These are phyloP conservation scores for Athalia circularis DNA, from an alignment of 2,888 invertebrate genomes.

Conservation along the genomic window DNA sequence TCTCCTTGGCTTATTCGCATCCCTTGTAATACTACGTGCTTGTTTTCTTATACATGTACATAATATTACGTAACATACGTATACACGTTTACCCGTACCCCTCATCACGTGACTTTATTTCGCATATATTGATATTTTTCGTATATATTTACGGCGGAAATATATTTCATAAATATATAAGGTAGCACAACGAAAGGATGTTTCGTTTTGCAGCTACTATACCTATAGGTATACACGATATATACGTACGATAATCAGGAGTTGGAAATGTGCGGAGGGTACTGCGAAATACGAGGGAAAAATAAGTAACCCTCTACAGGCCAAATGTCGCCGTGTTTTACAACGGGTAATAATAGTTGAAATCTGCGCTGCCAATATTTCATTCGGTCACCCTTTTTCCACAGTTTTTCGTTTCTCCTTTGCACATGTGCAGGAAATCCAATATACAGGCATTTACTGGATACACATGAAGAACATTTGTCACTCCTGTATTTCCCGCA, in stretches of 20 bases:
- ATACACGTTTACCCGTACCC: not conserved
- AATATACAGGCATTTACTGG: not conserved
- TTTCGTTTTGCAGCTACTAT: too few relatives aligned
- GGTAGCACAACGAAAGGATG: too few relatives aligned
- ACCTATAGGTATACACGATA: too few relatives aligned
- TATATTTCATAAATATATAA: too few relatives aligned
- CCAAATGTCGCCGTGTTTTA: slow-evolving; percentile 75
- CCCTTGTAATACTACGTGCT: not conserved
- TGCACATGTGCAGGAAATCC: not conserved
- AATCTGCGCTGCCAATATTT: slow-evolving; percentile 74
- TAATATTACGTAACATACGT: not conserved
- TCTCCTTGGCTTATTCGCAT: not conserved
- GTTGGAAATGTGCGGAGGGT: too few relatives aligned
- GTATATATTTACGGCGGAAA: too few relatives aligned
- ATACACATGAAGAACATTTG: too few relatives aligned
- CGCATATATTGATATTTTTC: not conserved
- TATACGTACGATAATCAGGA: too few relatives aligned
- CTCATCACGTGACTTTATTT: not conserved
- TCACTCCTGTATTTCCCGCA: too few relatives aligned
- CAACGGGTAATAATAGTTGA: slow-evolving; percentile 74
- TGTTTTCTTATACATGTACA: not conserved
- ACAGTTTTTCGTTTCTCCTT: not conserved
- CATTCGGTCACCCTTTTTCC: slow-evolving; percentile 48
- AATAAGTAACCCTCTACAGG: slow-evolving; percentile 51
- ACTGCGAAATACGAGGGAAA: not conserved